Base-by-base conservation (phyloP, 2,888 invertebrate species). In the Melanostoma scalare region DNA sequence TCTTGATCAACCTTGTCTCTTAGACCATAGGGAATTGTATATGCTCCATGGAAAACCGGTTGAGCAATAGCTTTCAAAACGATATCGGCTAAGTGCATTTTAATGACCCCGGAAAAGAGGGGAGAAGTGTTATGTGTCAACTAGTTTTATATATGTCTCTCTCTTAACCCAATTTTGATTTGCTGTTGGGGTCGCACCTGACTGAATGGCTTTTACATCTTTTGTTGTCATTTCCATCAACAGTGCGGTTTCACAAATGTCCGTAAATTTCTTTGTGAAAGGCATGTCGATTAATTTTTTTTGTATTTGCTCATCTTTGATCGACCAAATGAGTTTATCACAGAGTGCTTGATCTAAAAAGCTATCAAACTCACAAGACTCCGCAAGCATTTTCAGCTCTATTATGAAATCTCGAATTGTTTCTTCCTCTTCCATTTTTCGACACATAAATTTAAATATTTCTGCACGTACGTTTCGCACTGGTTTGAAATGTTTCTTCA, bases 1-100 rank as follows among this genome's bases (percentile, higher is more conserved):
- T 63, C 72, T 1, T 6, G 53, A 36, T 72, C 61, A 4, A 72
- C 72, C 3, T 61, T 61, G 4, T 72, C 55, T 30, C 35, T 36
- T 0, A 72, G 35, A 3, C 61, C 61, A 40, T 60, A 72, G 1
- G n/a, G n/a, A n/a, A n/a, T n/a, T n/a, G n/a, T n/a, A n/a, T n/a
- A n/a, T n/a, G 56, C 9, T 4, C 10, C 35, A 33, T 31, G 42
- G 20, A 52, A 72, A 6, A 52, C 36, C n/a, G 60, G 48, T 6
- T 48, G 48, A 10, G 6, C 30, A 3, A 0, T 48, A 6, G 1
- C 1, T 20, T 20, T 48, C 30, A 48, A 30, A 6, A 48, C 38
- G 36, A 55, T 36, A 20, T 55, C 38, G 8, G 55, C 55, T n/a
- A 38, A 10, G 20, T 55, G 55, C 55, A 55, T 55, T 55, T 55